Evolutionary conservation across 1,140 invertebrate species (phyloP).

Genomic region (Bicyclus anynana): DNA sequence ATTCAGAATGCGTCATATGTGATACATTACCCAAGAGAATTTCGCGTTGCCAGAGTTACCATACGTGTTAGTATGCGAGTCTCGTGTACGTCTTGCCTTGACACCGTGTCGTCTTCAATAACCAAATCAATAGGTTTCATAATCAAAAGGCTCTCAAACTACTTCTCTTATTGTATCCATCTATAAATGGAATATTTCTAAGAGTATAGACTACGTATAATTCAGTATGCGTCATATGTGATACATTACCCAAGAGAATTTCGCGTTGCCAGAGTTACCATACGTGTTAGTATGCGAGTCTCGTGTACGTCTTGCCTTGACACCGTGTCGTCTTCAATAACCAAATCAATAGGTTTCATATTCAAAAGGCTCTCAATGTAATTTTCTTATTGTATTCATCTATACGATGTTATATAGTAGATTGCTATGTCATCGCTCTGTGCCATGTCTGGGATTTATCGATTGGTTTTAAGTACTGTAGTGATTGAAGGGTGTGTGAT

Average conservation of each 20-base stretch:
- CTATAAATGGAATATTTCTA: neutral
- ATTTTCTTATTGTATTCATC: too few species aligned
- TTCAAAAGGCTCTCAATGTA: neutral
- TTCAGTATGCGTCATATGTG: constrained; percentile 41
- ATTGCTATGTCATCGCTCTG: neutral
- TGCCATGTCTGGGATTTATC: constrained; percentile 4
- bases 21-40: too few species aligned
- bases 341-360: constrained; percentile 10
- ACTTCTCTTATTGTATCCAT: too few species aligned
- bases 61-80: too few species aligned
- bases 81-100: too few species aligned
- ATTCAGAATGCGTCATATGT: constrained; percentile 36
- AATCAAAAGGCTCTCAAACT: too few species aligned
- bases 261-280: constrained; percentile 35
- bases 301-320: constrained; percentile 45
- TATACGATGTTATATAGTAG: too few species aligned
- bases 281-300: constrained; percentile 43
- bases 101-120: too few species aligned
- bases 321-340: constrained; percentile 35
- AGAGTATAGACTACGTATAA: constrained; percentile 6
- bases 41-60: too few species aligned
- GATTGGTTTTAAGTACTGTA: neutral
- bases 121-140: too few species aligned
- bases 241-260: constrained; percentile 50
- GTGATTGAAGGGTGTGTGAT: neutral